Conservation (phyloP, 1,140 invertebrate genomes). For the Sitodiplosis mosellana region DNA sequence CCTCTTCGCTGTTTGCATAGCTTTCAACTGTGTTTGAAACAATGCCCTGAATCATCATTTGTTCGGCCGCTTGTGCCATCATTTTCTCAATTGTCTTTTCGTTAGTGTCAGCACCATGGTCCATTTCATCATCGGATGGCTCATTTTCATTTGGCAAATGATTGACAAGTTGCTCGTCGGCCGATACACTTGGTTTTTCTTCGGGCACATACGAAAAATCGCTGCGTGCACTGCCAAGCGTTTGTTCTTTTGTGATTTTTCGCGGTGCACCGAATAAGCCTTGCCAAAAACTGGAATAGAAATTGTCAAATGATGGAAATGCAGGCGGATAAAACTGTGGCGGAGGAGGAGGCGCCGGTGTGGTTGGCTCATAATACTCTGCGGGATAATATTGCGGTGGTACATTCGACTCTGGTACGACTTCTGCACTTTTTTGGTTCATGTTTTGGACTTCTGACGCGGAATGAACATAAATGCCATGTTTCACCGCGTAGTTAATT, state of each 20-base stretch:
- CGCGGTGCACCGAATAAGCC: neutral
- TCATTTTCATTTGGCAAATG: neutral
- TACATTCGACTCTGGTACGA: too few relatives aligned
- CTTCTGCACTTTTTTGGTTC: constrained; percentile 1
- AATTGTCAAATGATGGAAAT: too few relatives aligned
- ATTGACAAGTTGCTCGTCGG: constrained; percentile 3
- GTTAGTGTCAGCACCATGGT: neutral
- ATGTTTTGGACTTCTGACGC: neutral
- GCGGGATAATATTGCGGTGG: too few relatives aligned
- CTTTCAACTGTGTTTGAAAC: too few relatives aligned
- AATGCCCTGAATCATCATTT: too few relatives aligned
- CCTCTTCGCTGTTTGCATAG: too few relatives aligned
- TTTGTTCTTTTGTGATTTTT: neutral
- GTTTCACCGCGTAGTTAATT: constrained; percentile 12
- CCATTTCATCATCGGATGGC: neutral
- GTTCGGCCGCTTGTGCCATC: constrained; percentile 6
- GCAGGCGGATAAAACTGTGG: too few relatives aligned
- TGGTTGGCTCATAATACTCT: too few relatives aligned
- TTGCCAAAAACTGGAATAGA: too few relatives aligned
- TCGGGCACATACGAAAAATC: neutral
- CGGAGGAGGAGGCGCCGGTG: too few relatives aligned
- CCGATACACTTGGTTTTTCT: neutral
- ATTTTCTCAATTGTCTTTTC: constrained; percentile 13
- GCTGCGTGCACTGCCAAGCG: neutral
- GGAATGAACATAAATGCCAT: neutral